phyloP scores from a whole-genome alignment of 92 coral and sea anemone genomes.

The Anthopleura xanthogrammica region DNA sequence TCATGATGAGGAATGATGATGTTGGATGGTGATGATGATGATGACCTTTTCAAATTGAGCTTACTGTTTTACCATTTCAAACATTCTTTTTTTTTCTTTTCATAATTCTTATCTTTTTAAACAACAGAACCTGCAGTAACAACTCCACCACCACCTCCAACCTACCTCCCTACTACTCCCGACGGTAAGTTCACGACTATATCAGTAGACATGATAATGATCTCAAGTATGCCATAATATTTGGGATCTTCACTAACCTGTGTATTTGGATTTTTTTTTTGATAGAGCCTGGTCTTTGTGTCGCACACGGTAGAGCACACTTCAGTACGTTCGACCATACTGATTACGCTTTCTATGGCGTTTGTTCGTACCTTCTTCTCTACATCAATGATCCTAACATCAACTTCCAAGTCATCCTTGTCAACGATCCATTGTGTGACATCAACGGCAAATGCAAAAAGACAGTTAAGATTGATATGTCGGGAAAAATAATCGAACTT shows the following conservation, averaged over 20 bases:
- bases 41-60: too few relatives aligned
- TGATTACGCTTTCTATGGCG: slow-evolving; percentile 67
- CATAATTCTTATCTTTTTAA: not conserved
- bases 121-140: slow-evolving; percentile 24
- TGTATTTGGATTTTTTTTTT: not conserved
- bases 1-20: not conserved
- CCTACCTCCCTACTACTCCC: slow-evolving; percentile 33
- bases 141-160: slow-evolving; percentile 27
- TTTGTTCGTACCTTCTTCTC: slow-evolving; percentile 67
- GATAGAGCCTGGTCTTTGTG: slow-evolving; percentile 81
- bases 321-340: slow-evolving; percentile 86
- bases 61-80: too few relatives aligned
- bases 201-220: not conserved
- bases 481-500: slow-evolving; percentile 41
- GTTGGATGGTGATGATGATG: too few relatives aligned
- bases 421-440: slow-evolving; percentile 69
- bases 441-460: slow-evolving; percentile 67
- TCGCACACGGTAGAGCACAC: slow-evolving; percentile 76
- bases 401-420: slow-evolving; percentile 60
- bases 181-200: slow-evolving; percentile 18
- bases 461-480: slow-evolving; percentile 45
- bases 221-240: not conserved
- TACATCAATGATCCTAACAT: slow-evolving; percentile 55
- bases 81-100: not conserved
- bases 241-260: too few relatives aligned